Evolutionary conservation across 2,113 vertebrate genomes (phyloP), one percentile per base, ranked within the genome.

Genomic region (Lynx canadensis): DNA sequence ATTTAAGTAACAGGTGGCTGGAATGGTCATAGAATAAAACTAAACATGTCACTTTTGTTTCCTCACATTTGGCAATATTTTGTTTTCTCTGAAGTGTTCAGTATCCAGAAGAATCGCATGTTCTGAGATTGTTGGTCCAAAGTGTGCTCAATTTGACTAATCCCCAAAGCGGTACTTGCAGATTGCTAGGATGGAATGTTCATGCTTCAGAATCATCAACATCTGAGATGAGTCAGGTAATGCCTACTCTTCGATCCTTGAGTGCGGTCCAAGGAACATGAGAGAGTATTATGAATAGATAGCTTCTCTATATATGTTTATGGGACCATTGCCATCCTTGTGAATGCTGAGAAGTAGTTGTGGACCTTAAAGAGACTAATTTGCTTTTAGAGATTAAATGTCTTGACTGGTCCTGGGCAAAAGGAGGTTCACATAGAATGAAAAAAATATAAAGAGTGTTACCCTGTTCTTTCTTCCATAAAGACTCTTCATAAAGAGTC

Each of bases 331-430:
- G 65, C 71, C 66, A 82, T 89, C 7, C 4, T 89, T 89, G 91
- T 45, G 88, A 97, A 41, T 78, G 16, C n/a, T 89, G 65, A 71
- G 90, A 92, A 92, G 68, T 83, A 90, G 50, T 90, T 83, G 78
- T 94, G 29, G 29, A 52, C 90, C n/a, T n/a, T 88, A 84, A 38
- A 94, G 55, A 96, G 18, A 96, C 31, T 41, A 36, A 90, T 90
- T 79, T 91, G n/a, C 66, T 88, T 93, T 96, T 80, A 97, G 50
- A 96, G 78, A 87, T 79, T 89, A 68, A 95, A 23, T 91, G 27
- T 82, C 66, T 68, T 91, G 10, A 63, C 7, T 63, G 11, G 94
- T n/a, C 57, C 60, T 85, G 52, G 66, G 68, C 65, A 55, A 90
- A 97, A 81, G 65, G 29, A 50, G 45, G 31, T 88, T 97, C 33